These are phyloP conservation scores for Rhinichthys osculus DNA, from an alignment of 2,797 vertebrate genomes.

Conservation along the genomic window DNA sequence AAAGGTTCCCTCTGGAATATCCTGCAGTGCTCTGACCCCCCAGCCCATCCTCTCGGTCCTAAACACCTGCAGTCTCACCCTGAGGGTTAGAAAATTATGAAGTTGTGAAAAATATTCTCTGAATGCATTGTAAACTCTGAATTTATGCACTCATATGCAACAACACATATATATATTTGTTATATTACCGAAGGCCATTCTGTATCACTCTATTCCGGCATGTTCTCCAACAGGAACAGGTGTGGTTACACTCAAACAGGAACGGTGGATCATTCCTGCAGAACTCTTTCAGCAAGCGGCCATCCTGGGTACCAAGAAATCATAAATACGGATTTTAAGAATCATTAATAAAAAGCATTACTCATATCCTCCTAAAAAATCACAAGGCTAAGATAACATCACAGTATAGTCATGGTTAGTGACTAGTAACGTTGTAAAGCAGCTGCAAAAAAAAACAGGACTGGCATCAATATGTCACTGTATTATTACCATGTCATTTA, in stretches of 20 bases:
- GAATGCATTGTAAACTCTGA: no score
- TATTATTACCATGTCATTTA: background rate
- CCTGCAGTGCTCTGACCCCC: conserved; percentile 91
- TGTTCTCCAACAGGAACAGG: conserved; percentile 95
- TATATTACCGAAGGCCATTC: conserved; percentile 87
- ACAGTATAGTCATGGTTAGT: background rate
- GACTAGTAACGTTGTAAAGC: background rate
- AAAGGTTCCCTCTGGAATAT: conserved; percentile 91
- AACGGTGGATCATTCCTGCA: conserved; percentile 90
- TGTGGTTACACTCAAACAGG: conserved; percentile 96
- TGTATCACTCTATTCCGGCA: conserved; percentile 95
- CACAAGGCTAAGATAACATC: background rate
- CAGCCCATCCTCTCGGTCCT: conserved; percentile 92
- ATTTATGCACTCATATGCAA: no score
- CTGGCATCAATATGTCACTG: background rate
- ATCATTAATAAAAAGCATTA: background rate
- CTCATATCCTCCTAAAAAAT: background rate
- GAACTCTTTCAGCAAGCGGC: conserved; percentile 91
- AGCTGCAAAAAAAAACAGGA: background rate
- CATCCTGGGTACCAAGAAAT: conserved; percentile 78
- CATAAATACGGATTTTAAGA: background rate
- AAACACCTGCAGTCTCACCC: conserved; percentile 87
- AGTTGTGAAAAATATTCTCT: no score
- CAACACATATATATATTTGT: no score
- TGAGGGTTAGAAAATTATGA: conserved; percentile 52